These are phyloP conservation scores for Oryctolagus cuniculus DNA, from an alignment of 2,113 vertebrate species.

Conservation along the genomic window mOryCun1.1 NC_091453.1:108462501-108463000, in stretches of 20 bases:
- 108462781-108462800: slow-evolving; percentile 31
- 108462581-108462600: slow-evolving; percentile 56
- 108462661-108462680: background rate
- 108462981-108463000: slow-evolving; percentile 32
- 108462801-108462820: slow-evolving; percentile 49
- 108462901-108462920: slow-evolving; percentile 42
- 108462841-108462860: slow-evolving; percentile 30
- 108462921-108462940: slow-evolving; percentile 49
- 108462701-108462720: background rate
- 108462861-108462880: slow-evolving; percentile 57
- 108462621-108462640: slow-evolving; percentile 41
- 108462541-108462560: slow-evolving; percentile 54
- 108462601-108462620: slow-evolving; percentile 43
- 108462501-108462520: slow-evolving; percentile 37
- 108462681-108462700: slow-evolving; percentile 26
- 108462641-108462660: slow-evolving; percentile 34
- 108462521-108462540: slow-evolving; percentile 65
- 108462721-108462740: slow-evolving; percentile 45
- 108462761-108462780: slow-evolving; percentile 60
- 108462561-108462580: slow-evolving; percentile 59
- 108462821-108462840: slow-evolving; percentile 22
- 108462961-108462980: slow-evolving; percentile 39
- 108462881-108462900: slow-evolving; percentile 44
- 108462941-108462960: background rate
- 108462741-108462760: slow-evolving; percentile 38